Percentiles rank a stretch among this genome's conserved stretches.
Conservation (phyloP, 2,113 vertebrate genomes). For the Myrmophylax atrothorax region DNA sequence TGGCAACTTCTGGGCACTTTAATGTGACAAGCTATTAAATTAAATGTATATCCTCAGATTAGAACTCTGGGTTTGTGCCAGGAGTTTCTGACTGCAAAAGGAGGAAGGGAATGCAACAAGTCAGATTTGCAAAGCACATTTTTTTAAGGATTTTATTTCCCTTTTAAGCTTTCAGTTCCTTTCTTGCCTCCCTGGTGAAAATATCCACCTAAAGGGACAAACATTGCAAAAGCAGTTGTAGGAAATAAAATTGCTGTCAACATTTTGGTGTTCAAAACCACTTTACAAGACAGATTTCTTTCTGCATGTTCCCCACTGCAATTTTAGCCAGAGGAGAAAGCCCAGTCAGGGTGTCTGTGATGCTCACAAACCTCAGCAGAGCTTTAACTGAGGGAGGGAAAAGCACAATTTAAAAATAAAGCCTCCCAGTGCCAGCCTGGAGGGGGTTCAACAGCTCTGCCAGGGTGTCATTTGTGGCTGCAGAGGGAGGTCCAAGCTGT, state of each 20-base stretch:
- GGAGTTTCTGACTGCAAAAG: not conserved
- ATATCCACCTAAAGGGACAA: not conserved
- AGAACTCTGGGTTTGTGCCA: not conserved
- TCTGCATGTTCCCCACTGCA: not conserved
- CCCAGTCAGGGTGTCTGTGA: not conserved
- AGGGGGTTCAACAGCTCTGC: not conserved
- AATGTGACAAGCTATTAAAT: not conserved
- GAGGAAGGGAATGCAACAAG: not conserved
- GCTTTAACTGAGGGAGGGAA: not conserved
- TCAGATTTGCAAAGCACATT: not conserved
- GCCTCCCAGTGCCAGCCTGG: not conserved
- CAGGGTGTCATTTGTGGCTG: no score
- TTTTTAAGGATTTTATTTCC: not conserved
- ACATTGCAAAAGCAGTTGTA: not conserved
- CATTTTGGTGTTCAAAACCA: not conserved
- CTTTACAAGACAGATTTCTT: not conserved
- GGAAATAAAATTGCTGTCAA: not conserved
- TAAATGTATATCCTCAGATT: not conserved
- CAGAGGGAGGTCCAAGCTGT: not conserved
- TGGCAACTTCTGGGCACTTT: not conserved
- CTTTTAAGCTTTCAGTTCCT: not conserved
- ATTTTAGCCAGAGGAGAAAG: not conserved
- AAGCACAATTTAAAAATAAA: not conserved
- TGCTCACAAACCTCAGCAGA: not conserved
- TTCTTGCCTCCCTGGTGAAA: not conserved